These are phyloP conservation scores for Smutsia temminckii DNA, from an alignment of 2,797 vertebrate genomes.

Conservation along the genomic window DNA sequence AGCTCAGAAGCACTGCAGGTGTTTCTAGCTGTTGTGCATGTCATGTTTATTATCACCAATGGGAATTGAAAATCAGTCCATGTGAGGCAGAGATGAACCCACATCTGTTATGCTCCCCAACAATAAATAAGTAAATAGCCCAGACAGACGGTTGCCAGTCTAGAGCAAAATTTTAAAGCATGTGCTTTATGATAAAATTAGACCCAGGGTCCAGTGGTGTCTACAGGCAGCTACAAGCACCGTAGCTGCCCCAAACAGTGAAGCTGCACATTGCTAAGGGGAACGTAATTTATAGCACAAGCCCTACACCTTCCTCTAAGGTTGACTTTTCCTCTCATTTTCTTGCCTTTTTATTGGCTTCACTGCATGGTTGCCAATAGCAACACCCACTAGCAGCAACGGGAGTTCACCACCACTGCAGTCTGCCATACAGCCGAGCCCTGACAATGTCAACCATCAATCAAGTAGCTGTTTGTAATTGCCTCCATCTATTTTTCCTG, in stretches of 20 bases:
- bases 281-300: slow-evolving; percentile 83
- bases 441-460: slow-evolving; percentile 89
- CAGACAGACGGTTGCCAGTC: slow-evolving; percentile 68
- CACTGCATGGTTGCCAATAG: slow-evolving; percentile 86
- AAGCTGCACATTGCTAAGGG: slow-evolving; percentile 78
- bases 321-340: slow-evolving; percentile 84
- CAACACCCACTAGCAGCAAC: slow-evolving; percentile 85
- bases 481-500: slow-evolving; percentile 89
- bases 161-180: slow-evolving; percentile 58
- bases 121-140: slow-evolving; percentile 70
- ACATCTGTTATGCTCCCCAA: slow-evolving; percentile 64
- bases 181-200: slow-evolving; percentile 59
- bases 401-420: slow-evolving; percentile 82
- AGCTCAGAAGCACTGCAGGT: slow-evolving; percentile 25
- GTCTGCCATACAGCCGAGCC: slow-evolving; percentile 83
- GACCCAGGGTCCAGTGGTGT: slow-evolving; percentile 25
- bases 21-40: neutral
- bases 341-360: slow-evolving; percentile 86
- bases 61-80: slow-evolving; percentile 64
- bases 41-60: slow-evolving; percentile 7
- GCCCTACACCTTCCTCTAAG: slow-evolving; percentile 81
- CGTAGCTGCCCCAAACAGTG: slow-evolving; percentile 67
- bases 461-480: slow-evolving; percentile 87
- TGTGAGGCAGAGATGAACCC: slow-evolving; percentile 63
- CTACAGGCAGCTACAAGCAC: slow-evolving; percentile 57